Conservation (phyloP, 2,888 invertebrate genomes). For the Agrypnus murinus region DNA sequence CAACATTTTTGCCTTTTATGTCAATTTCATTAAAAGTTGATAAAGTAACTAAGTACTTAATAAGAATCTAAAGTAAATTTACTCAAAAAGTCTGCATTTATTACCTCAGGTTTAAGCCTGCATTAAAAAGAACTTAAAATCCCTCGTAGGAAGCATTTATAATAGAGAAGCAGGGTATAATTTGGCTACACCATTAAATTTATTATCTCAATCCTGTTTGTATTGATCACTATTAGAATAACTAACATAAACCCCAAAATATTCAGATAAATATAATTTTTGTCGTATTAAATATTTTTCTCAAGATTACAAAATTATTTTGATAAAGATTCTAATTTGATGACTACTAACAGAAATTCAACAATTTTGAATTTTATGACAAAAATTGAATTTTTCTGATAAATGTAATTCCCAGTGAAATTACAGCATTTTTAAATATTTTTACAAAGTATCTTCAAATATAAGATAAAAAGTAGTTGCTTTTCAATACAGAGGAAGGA, state of each 20-base stretch:
- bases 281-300: background rate
- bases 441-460: background rate
- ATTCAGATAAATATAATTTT: no score
- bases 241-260: conserved; percentile 10
- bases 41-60: conserved; percentile 19
- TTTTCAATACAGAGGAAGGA: background rate
- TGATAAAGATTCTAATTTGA: no score
- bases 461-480: conserved; percentile 4
- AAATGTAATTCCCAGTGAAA: background rate
- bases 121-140: no score
- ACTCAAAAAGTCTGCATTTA: conserved; percentile 26
- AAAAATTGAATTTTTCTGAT: background rate
- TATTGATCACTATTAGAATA: background rate
- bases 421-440: conserved; percentile 14
- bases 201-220: background rate
- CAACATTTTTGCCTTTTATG: conserved; percentile 24
- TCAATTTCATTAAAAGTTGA: conserved; percentile 20
- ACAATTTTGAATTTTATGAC: no score
- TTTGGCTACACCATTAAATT: no score
- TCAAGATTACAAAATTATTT: no score
- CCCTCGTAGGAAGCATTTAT: background rate
- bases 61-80: no score
- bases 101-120: conserved; percentile 6
- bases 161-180: no score
- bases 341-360: no score